Evolutionary conservation across 2,888 invertebrate genomes (phyloP).

Genomic region (Drosophila macrospina): DNA sequence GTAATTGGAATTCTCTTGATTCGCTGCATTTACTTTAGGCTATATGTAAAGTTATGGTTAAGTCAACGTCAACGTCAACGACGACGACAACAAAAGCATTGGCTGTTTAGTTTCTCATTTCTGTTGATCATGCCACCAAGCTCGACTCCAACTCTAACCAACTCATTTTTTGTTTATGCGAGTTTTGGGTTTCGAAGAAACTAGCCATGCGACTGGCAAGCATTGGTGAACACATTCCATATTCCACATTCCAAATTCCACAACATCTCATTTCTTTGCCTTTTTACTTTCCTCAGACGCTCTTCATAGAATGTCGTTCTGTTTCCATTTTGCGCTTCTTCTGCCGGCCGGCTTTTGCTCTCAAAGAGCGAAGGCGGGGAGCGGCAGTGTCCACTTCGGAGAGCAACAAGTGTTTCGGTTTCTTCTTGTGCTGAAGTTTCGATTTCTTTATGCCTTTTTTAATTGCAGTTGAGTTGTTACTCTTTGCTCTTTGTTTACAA

Average conservation of each 20-base stretch:
- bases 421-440: constrained; percentile 36
- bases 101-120: constrained; percentile 49
- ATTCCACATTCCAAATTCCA: constrained; percentile 19
- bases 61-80: neutral
- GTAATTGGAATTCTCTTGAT: neutral
- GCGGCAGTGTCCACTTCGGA: constrained; percentile 22
- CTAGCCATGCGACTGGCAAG: constrained; percentile 9
- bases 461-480: constrained; percentile 34
- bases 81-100: neutral
- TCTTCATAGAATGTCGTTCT: constrained; percentile 23
- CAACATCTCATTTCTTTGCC: constrained; percentile 29
- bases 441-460: constrained; percentile 9
- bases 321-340: constrained; percentile 50
- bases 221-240: constrained; percentile 27
- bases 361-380: constrained; percentile 37
- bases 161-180: constrained; percentile 26
- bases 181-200: constrained; percentile 28
- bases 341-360: constrained; percentile 71
- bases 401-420: constrained; percentile 59
- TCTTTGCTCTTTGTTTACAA: constrained; percentile 24
- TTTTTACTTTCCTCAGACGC: constrained; percentile 51
- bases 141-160: constrained; percentile 2
- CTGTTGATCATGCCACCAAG: constrained; percentile 58
- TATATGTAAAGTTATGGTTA: neutral
- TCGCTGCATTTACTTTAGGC: neutral